Evolutionary conservation across 2,113 vertebrate genomes (phyloP).

Genomic region (Orientallactaga bullata): DNA sequence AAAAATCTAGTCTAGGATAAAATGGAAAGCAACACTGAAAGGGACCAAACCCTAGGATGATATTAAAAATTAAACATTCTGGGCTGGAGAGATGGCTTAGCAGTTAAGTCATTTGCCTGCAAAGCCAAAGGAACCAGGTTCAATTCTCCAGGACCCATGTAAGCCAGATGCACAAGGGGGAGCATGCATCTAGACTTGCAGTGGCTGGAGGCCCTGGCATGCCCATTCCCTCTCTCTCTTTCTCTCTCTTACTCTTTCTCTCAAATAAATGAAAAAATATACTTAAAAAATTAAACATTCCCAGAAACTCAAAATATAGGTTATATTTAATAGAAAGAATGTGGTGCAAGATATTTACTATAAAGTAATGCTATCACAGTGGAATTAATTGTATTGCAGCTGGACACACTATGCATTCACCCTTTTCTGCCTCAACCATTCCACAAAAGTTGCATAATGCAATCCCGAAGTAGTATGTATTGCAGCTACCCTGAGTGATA

Average conservation of each 20-base stretch:
- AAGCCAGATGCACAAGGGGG: too few relatives aligned
- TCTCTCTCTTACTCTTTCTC: too few relatives aligned
- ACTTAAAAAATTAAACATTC: constrained; percentile 44
- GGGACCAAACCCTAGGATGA: background rate
- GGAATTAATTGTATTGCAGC: background rate
- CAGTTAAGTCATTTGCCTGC: too few relatives aligned
- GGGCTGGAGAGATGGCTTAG: too few relatives aligned
- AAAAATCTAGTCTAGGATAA: constrained; percentile 7
- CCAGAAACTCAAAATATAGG: background rate
- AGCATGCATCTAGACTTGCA: too few relatives aligned
- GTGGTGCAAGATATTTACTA: constrained; percentile 9
- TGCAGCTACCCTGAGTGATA: background rate
- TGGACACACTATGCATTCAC: background rate
- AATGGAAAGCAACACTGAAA: background rate
- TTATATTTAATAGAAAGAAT: constrained; percentile 1
- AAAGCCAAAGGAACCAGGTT: too few relatives aligned
- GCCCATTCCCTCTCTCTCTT: too few relatives aligned
- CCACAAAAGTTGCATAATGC: background rate
- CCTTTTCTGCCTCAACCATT: background rate
- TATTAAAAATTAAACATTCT: background rate
- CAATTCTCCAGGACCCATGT: too few relatives aligned
- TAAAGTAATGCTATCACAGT: background rate
- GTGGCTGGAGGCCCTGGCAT: too few relatives aligned
- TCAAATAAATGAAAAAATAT: too few relatives aligned
- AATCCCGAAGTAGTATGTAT: background rate